phyloP scores from a whole-genome alignment of 2,888 invertebrate genomes.

The Embidobia sp. region DNA sequence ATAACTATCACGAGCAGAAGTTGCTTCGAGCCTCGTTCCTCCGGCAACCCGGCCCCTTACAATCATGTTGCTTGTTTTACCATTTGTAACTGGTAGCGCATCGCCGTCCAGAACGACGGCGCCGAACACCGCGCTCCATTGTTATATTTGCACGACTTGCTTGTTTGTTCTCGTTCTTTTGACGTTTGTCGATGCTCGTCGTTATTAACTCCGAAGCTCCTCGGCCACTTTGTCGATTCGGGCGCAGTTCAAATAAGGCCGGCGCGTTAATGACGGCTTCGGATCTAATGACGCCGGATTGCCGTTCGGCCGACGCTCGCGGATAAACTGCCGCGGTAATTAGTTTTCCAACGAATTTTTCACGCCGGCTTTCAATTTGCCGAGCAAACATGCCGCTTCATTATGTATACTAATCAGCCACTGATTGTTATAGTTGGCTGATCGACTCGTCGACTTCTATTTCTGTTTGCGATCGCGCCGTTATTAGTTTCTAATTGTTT shows the following conservation, averaged over 20 bases:
- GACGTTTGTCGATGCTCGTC: slow-evolving; percentile 57
- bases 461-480: no score
- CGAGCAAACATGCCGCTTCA: not conserved
- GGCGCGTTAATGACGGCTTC: slow-evolving; percentile 26
- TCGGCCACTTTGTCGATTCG: slow-evolving; percentile 55
- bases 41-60: slow-evolving; percentile 68
- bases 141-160: slow-evolving; percentile 54
- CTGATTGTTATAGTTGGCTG: no score
- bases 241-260: slow-evolving; percentile 36
- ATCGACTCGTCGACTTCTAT: no score
- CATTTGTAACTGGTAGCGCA: slow-evolving; percentile 72
- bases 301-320: not conserved
- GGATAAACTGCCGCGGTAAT: slow-evolving; percentile 26
- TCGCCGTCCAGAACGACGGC: slow-evolving; percentile 64
- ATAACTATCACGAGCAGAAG: slow-evolving; percentile 76
- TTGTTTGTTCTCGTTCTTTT: slow-evolving; percentile 61
- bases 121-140: slow-evolving; percentile 44
- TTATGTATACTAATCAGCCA: no score
- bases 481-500: no score
- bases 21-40: slow-evolving; percentile 66
- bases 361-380: not conserved
- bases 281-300: slow-evolving; percentile 35
- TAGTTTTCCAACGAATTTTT: slow-evolving; percentile 25
- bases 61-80: slow-evolving; percentile 75
- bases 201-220: slow-evolving; percentile 59